Percentiles rank a stretch among this genome's conserved stretches.
These are phyloP conservation scores for Eulemur mongoz DNA, from an alignment of 2,797 vertebrate species.

Conservation along the genomic window DNA sequence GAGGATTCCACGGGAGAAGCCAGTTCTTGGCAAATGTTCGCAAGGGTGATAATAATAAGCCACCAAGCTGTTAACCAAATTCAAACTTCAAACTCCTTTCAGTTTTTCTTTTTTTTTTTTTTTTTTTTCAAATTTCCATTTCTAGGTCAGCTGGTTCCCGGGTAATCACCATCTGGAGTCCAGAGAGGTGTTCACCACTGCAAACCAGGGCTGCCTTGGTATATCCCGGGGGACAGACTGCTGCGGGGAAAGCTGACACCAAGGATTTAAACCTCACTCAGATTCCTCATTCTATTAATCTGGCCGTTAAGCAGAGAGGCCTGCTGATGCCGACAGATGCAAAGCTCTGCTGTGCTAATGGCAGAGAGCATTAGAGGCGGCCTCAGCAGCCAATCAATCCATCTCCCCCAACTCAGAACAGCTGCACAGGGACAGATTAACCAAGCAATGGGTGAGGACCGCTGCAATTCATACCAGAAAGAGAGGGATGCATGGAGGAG, in stretches of 20 bases:
- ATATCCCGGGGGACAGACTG: neutral
- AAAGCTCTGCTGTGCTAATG: rapidly evolving
- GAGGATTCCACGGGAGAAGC: neutral
- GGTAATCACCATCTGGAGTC: neutral
- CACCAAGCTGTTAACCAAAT: neutral
- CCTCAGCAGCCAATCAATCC: rapidly evolving
- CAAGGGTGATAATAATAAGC: no score
- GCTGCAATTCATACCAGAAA: neutral
- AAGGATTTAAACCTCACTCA: neutral
- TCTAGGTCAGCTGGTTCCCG: neutral
- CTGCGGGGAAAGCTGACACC: neutral
- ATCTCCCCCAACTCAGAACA: neutral
- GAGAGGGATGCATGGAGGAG: neutral
- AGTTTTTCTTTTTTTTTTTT: neutral
- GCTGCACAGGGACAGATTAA: conserved; percentile 19
- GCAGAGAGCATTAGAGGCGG: neutral
- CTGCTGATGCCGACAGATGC: neutral
- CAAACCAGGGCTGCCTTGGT: neutral
- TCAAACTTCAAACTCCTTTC: neutral
- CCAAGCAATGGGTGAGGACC: rapidly evolving
- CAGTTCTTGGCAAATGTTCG: neutral
- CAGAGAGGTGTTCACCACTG: neutral
- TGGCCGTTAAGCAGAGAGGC: neutral
- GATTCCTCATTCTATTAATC: neutral
- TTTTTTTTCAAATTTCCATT: neutral